A percentile compares a stretch with the other conserved stretches of the same genome.
phyloP scores from a whole-genome alignment of 2,888 invertebrate species.

The Trichopria drosophilae region DNA sequence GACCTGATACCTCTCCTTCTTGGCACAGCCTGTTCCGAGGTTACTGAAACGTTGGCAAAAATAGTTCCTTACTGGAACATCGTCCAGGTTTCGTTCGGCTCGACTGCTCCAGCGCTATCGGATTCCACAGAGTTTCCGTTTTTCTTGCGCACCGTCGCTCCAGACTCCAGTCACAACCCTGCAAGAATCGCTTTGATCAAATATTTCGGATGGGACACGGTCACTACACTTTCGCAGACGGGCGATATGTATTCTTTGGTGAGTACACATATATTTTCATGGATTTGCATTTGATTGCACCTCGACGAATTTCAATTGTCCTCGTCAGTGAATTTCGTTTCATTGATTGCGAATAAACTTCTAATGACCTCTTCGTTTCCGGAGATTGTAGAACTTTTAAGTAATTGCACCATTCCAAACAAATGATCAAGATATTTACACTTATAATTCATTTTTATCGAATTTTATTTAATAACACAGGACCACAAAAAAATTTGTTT shows the following conservation, averaged over 20 bases:
- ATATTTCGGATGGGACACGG: conserved; percentile 82
- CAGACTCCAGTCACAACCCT: conserved; percentile 86
- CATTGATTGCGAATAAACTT: too few species aligned
- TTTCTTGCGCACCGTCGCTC: conserved; percentile 86
- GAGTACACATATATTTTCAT: conserved; percentile 43
- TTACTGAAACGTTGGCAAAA: conserved; percentile 87
- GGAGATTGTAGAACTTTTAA: too few species aligned
- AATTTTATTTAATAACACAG: too few species aligned
- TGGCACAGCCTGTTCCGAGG: conserved; percentile 89
- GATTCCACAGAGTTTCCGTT: conserved; percentile 86
- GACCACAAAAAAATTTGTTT: too few species aligned
- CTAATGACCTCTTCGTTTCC: too few species aligned
- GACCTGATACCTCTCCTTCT: conserved; percentile 78
- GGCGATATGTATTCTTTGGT: conserved; percentile 81
- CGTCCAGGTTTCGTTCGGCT: conserved; percentile 88
- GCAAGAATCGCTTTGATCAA: conserved; percentile 83
- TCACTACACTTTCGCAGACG: conserved; percentile 85
- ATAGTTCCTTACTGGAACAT: conserved; percentile 93
- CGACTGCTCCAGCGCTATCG: conserved; percentile 85
- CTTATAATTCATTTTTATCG: too few species aligned
- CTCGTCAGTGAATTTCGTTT: too few species aligned
- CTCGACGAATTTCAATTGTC: too few species aligned
- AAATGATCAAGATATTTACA: too few species aligned
- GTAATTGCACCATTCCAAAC: too few species aligned
- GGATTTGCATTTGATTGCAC: too few species aligned